These are phyloP conservation scores for Incurvaria masculella DNA, from an alignment of 2,888 invertebrate genomes.

Conservation along the genomic window DNA sequence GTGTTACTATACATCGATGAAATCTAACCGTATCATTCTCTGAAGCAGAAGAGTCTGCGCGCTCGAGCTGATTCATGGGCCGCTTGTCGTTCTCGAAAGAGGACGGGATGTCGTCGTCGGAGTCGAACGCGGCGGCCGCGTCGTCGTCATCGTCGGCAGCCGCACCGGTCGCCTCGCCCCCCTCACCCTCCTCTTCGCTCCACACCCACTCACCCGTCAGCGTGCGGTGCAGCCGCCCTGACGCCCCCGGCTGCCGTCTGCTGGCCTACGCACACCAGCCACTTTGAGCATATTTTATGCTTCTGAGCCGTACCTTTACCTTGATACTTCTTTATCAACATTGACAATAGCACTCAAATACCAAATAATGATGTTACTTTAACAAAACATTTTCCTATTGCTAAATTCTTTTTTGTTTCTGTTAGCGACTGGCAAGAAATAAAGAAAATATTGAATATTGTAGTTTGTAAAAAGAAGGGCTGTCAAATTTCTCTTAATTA, in stretches of 20 bases:
- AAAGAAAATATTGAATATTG: no score
- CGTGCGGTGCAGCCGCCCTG: conserved; percentile 80
- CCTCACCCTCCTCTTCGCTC: conserved; percentile 93
- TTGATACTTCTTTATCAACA: no score
- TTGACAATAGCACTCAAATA: no score
- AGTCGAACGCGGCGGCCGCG: conserved; percentile 16
- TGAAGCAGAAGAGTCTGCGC: conserved; percentile 55
- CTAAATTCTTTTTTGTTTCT: no score
- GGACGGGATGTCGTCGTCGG: conserved; percentile 21
- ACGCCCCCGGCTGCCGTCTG: conserved; percentile 73
- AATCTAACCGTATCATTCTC: conserved; percentile 44
- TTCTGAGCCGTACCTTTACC: no score
- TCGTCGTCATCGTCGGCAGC: conserved; percentile 19
- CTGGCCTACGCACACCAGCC: conserved; percentile 35
- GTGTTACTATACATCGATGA: no score
- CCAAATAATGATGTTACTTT: no score
- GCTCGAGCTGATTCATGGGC: conserved; percentile 54
- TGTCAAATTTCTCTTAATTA: no score
- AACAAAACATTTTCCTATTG: no score
- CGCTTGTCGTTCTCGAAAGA: conserved; percentile 35
- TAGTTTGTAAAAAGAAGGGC: no score
- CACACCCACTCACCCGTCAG: conserved; percentile 96
- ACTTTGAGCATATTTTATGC: no score
- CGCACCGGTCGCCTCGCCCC: conserved; percentile 61
- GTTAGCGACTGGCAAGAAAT: no score